Conservation (phyloP, 2,113 vertebrate genomes). For the Pterocles burchelli region DNA sequence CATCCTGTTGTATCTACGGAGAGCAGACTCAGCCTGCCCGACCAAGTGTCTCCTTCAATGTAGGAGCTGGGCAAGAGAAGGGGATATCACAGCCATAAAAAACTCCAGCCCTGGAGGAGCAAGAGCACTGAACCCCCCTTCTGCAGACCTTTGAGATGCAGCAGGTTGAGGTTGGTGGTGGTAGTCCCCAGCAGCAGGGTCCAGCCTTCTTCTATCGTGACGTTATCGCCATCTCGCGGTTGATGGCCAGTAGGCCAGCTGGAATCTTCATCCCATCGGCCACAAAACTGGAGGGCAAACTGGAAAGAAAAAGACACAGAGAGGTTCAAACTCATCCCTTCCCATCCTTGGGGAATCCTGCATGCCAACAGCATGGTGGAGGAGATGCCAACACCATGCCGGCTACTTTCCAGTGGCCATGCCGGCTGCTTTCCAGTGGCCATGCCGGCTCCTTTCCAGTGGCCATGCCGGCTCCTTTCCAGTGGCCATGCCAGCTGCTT, state of each 20-base stretch:
- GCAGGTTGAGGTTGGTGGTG: conserved; percentile 62
- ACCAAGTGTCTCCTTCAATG: background rate
- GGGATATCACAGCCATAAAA: background rate
- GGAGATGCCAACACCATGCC: fast-evolving
- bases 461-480: fast-evolving
- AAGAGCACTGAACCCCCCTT: background rate
- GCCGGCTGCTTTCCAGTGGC: fast-evolving
- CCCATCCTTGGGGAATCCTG: background rate
- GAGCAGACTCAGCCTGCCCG: background rate
- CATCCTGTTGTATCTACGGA: fast-evolving
- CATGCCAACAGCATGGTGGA: fast-evolving
- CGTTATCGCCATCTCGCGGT: conserved; percentile 84
- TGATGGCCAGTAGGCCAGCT: conserved; percentile 70
- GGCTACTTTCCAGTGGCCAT: background rate
- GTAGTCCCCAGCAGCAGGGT: conserved; percentile 63
- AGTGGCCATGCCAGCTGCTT: fast-evolving
- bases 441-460: too few relatives aligned
- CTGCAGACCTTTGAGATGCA: conserved; percentile 76
- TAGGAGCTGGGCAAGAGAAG: background rate
- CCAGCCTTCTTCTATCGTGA: conserved; percentile 74
- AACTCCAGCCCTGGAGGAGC: background rate
- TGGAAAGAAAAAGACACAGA: background rate
- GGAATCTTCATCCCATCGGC: conserved; percentile 61
- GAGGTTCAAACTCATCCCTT: background rate
- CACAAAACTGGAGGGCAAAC: conserved; percentile 52